Evolutionary conservation across 2,113 vertebrate genomes (phyloP), one percentile per base, ranked within the genome.

Genomic region (Oreotragus oreotragus): DNA sequence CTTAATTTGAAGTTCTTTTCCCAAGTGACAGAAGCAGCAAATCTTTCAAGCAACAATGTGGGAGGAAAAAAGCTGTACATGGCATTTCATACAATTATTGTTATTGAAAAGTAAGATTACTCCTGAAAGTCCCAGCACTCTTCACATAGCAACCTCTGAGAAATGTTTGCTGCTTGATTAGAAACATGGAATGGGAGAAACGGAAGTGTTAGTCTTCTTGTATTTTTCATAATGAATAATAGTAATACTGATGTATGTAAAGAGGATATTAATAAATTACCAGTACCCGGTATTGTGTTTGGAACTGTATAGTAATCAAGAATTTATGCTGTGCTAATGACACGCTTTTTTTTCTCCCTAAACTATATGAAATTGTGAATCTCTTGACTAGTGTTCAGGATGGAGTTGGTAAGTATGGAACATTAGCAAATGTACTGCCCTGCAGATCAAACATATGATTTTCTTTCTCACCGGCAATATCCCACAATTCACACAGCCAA

Each of bases 1-100:
- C 33, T 84, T 91, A 10, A n/a, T 93, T 58, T 88, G 60, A 91
- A 84, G 64, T 4, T 19, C 6, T 92, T 33, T 76, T 58, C 64
- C 39, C 84, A 53, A 88, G 51, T 80, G 28, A 49, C 33, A 55
- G 53, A 81, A 76, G 51, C n/a, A 55, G 58, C 33, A 81, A n/a
- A 13, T 55, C 47, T 84, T 81, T 92, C 16, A 88, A 64, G 49
- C 16, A 88, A 16, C 15, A 53, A 19, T 19, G 55, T 49, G 17
- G 17, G 3, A 14, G 12, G 2, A 17, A 21, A 1, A 23, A n/a
- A 45, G 7, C n/a, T 47, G 55, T 36, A 57, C 6, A 6, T 4
- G 60, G 27, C 33, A 28, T 23, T 85, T 85, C 17, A 43, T 43
- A 47, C 7, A 95, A 66, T 39, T 16, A n/a, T 36, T 53, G 25